Base-by-base conservation (phyloP, 2,797 vertebrate species). In the Melopsittacus undulatus region DNA sequence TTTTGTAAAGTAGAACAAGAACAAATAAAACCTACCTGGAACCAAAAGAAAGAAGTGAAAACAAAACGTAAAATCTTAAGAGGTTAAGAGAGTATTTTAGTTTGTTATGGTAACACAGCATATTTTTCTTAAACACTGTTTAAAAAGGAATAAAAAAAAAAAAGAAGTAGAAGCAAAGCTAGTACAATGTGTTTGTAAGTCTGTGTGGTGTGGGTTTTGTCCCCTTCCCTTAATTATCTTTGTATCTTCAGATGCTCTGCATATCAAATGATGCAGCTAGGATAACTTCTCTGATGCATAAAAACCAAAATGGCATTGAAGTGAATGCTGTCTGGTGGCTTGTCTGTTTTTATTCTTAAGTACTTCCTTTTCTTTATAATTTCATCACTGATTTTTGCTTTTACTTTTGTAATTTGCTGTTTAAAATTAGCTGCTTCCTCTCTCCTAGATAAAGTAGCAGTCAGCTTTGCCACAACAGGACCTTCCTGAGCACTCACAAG, bases 71-170 rank as follows among this genome's bases (percentile, higher is more conserved):
- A 86, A 87, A 40, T 68, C 36, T 30, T 40, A 45, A 92, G 63
- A 92, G 34, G 32, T 46, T 83, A 54, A 91, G 72, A 94, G 83
- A 92, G 40, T 93, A 94, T 91, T 96, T 96, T 96, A 93, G 76
- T 96, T 95, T 94, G 86, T 91, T 94, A 95, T 57, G 74, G 91
- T 91, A 85, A 89, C 85, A 94, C 90, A 94, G 82, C 77, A 82
- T 95, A 93, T 94, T 96, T 75, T 91, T 97, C 92, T 94, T 97
- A 96, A 88, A 87, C 96, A 81, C 90, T 89, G 30, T 96, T 88
- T 82, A 76, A 92, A 92, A 95, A 79, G 5, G 3, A 14, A 16
- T n/a, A 22, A 12, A 48, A 30, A 84, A 27, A 45, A 20, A 20
- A 20, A 45, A n/a, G 52, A 51, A 59, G 38, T 36, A 59, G 56